Evolutionary conservation across 2,797 vertebrate species (phyloP).

Genomic region (Erpetoichthys calabaricus): DNA sequence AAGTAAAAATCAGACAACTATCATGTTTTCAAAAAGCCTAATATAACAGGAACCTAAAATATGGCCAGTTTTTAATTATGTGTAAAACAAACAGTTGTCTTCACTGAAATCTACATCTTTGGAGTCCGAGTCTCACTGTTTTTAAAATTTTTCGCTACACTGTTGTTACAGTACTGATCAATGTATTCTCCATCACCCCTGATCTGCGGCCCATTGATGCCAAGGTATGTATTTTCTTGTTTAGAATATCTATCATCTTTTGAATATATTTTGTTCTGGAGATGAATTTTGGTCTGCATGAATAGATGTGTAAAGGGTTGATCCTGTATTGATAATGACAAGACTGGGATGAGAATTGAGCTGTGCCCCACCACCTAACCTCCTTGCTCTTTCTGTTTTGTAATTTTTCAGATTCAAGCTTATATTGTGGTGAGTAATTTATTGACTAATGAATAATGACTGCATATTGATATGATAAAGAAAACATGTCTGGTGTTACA

Average conservation of each 20-base stretch:
- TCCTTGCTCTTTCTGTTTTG: neutral
- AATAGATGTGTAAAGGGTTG: neutral
- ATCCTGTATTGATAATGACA: too few species aligned
- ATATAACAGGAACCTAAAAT: too few species aligned
- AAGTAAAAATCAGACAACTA: too few species aligned
- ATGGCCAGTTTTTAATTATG: too few species aligned
- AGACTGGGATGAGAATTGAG: too few species aligned
- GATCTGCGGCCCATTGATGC: constrained; percentile 66
- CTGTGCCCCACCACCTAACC: neutral
- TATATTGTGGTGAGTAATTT: constrained; percentile 80
- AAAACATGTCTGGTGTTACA: too few species aligned
- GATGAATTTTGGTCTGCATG: neutral
- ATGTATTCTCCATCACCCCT: constrained; percentile 68
- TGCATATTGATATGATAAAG: too few species aligned
- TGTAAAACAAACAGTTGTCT: too few species aligned
- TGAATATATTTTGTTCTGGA: neutral
- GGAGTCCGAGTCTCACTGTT: too few species aligned
- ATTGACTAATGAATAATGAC: too few species aligned
- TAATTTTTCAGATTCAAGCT: constrained; percentile 61
- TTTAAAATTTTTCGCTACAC: neutral
- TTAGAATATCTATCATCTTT: constrained; percentile 6
- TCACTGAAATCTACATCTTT: too few species aligned
- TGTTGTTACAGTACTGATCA: constrained; percentile 59
- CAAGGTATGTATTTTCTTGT: constrained; percentile 48
- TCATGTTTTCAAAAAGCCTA: too few species aligned